Percentiles rank a stretch among this genome's conserved stretches.
Conservation (phyloP, 2,113 vertebrate species). For the Casuarius casuarius region DNA sequence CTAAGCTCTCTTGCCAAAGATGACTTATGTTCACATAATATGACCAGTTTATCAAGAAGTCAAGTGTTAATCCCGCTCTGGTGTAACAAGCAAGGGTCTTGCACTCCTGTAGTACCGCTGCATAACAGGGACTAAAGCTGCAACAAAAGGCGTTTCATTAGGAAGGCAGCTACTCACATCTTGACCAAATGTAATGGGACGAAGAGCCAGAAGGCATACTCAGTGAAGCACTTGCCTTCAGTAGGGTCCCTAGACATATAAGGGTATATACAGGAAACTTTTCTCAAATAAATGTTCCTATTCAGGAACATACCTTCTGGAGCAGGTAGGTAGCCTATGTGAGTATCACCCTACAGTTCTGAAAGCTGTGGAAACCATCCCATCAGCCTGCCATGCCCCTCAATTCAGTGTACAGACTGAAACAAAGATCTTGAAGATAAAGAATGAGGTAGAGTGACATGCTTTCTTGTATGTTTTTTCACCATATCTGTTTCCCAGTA, state of each 20-base stretch:
- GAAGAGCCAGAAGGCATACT: background rate
- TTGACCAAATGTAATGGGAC: background rate
- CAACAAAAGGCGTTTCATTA: background rate
- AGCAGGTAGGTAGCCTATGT: background rate
- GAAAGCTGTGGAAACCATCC: background rate
- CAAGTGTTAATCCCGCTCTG: background rate
- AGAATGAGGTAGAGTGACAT: background rate
- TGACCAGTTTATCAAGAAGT: background rate
- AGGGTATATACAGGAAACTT: background rate
- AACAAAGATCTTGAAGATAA: background rate
- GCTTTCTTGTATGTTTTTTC: background rate
- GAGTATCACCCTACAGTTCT: background rate
- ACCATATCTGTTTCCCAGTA: background rate
- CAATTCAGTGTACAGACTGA: background rate
- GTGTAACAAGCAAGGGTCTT: background rate
- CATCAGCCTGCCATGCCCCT: background rate
- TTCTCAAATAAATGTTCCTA: background rate
- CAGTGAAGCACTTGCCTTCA: background rate
- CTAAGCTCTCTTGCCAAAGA: background rate
- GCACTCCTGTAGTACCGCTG: background rate
- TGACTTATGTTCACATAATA: background rate
- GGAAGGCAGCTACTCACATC: background rate
- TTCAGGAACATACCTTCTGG: background rate
- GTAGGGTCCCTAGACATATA: background rate
- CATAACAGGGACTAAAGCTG: background rate